Evolutionary conservation across 2,888 invertebrate species (phyloP).

Genomic region (Spodoptera littoralis): DNA sequence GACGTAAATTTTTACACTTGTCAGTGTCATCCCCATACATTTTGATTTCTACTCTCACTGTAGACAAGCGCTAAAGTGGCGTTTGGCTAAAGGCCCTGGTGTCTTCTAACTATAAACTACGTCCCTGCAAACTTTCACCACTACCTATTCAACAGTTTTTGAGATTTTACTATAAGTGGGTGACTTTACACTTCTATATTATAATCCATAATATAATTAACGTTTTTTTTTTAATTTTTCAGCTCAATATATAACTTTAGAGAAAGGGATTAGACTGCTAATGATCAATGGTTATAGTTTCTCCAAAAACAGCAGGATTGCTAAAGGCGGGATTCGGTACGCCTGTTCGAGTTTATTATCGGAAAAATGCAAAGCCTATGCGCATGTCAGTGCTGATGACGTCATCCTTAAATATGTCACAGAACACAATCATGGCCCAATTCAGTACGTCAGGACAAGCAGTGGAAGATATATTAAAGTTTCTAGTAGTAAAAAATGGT

Average conservation of each 20-base stretch:
- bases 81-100: no score
- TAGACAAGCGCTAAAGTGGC: no score
- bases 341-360: slow-evolving; percentile 56
- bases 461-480: slow-evolving; percentile 33
- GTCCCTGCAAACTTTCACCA: no score
- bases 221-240: slow-evolving; percentile 8
- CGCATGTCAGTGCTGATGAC: slow-evolving; percentile 24
- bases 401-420: slow-evolving; percentile 17
- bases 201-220: background rate
- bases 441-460: slow-evolving; percentile 9
- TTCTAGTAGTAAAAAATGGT: background rate
- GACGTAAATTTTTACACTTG: no score
- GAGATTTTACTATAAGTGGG: no score
- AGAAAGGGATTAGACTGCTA: slow-evolving; percentile 52
- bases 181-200: no score
- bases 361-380: slow-evolving; percentile 41
- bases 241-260: slow-evolving; percentile 55
- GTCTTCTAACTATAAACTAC: no score
- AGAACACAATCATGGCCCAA: slow-evolving; percentile 37
- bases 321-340: slow-evolving; percentile 56
- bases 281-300: slow-evolving; percentile 60
- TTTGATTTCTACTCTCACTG: no score
- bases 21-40: no score
- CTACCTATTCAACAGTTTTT: no score
- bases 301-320: slow-evolving; percentile 51